These are phyloP conservation scores for Mastigias papua DNA, from an alignment of 30 jellyfish, hydroid and myxozoan genomes.

Conservation along the genomic window DNA sequence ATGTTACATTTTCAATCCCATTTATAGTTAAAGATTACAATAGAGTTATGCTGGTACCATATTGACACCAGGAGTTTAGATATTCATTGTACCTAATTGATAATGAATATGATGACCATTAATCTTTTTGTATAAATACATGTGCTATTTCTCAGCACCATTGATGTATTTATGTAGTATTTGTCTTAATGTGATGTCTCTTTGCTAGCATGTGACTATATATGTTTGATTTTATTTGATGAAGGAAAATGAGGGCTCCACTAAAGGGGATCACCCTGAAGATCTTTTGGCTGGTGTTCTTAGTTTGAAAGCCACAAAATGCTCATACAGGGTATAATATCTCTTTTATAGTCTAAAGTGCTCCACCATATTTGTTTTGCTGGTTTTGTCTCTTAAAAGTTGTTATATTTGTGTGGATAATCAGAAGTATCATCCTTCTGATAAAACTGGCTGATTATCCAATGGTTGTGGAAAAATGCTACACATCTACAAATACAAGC, in stretches of 20 bases:
- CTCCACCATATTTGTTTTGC: neutral
- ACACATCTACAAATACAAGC: too few species aligned
- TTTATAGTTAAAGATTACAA: too few species aligned
- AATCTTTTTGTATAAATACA: too few species aligned
- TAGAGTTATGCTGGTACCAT: too few species aligned
- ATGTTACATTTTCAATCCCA: too few species aligned
- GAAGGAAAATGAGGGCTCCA: slow-evolving; percentile 12
- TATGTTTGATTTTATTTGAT: neutral
- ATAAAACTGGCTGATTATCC: too few species aligned
- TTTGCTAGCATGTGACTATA: neutral
- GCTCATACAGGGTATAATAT: slow-evolving; percentile 59
- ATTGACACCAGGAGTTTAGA: too few species aligned
- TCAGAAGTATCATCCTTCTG: too few species aligned
- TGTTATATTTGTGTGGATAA: neutral
- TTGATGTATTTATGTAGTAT: neutral
- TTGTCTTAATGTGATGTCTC: neutral
- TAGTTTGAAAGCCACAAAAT: slow-evolving; percentile 45
- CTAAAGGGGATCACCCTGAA: slow-evolving; percentile 34
- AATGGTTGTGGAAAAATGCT: too few species aligned
- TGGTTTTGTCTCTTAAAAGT: neutral
- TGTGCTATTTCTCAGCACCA: too few species aligned
- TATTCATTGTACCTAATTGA: too few species aligned
- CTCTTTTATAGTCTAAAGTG: neutral
- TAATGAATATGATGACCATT: too few species aligned
- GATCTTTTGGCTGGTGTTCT: slow-evolving; percentile 42